phyloP scores from a whole-genome alignment of 1,140 invertebrate species.

The Pararge aegeria region DNA sequence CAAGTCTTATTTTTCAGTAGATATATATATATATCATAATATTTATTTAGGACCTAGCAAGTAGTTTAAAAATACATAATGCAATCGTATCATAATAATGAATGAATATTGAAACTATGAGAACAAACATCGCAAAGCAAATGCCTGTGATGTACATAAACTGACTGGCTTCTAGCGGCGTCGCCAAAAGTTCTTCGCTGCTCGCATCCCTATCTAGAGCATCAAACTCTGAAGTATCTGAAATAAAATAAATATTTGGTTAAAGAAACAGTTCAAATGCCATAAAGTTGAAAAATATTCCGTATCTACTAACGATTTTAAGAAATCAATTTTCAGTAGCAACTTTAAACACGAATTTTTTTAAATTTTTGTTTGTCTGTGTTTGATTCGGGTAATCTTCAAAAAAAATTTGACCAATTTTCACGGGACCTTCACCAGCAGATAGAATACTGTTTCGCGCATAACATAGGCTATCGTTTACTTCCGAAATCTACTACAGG shows the following conservation, averaged over 20 bases:
- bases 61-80: conserved; percentile 43
- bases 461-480: no score
- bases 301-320: no score
- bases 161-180: conserved; percentile 78
- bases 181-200: conserved; percentile 72
- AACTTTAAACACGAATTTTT: no score
- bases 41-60: conserved; percentile 31
- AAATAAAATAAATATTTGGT: conserved; percentile 30
- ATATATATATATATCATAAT: neutral
- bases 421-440: no score
- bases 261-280: no score
- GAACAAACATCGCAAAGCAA: conserved; percentile 80
- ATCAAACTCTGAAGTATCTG: conserved; percentile 84
- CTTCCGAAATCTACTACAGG: no score
- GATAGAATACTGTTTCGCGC: no score
- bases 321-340: no score
- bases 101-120: conserved; percentile 81
- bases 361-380: no score
- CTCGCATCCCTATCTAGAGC: conserved; percentile 80
- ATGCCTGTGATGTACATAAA: conserved; percentile 80
- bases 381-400: no score
- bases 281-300: no score
- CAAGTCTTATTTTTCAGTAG: conserved; percentile 5
- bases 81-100: conserved; percentile 70
- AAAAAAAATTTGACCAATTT: no score